Percentiles rank a stretch among this genome's conserved stretches.
Evolutionary conservation across 2,888 invertebrate genomes (phyloP).

Genomic region (Rhaphigaster nebulosa): DNA sequence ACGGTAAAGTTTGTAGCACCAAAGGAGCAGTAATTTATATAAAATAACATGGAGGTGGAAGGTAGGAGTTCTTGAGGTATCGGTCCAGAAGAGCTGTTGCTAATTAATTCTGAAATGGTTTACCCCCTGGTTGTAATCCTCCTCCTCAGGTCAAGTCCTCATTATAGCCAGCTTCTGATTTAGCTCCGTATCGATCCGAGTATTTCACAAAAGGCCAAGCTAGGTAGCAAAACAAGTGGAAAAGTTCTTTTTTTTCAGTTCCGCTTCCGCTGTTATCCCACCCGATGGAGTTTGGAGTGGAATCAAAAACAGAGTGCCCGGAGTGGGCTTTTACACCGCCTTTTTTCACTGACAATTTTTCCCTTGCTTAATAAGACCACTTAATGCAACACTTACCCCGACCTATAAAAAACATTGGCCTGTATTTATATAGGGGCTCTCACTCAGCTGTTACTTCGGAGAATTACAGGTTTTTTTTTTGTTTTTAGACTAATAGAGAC

Average conservation of each 20-base stretch:
- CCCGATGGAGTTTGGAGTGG: slow-evolving; percentile 36
- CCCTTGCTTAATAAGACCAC: slow-evolving; percentile 33
- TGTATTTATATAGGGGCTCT: not conserved
- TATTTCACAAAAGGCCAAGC: not conserved
- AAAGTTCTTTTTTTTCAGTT: slow-evolving; percentile 26
- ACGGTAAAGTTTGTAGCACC: not conserved
- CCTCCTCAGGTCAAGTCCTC: not conserved
- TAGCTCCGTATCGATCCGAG: not conserved
- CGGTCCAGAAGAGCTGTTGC: not conserved
- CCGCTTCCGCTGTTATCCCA: slow-evolving; percentile 24
- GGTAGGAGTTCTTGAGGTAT: not conserved
- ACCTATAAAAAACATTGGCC: not conserved
- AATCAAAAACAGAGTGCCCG: slow-evolving; percentile 30
- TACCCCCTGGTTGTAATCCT: not conserved
- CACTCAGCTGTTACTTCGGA: not conserved
- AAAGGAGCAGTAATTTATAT: not conserved
- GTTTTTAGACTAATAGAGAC: not conserved
- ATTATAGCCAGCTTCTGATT: not conserved
- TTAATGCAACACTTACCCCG: not conserved
- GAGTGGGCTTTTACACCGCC: not conserved
- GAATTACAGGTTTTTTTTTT: not conserved
- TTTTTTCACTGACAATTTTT: slow-evolving; percentile 21
- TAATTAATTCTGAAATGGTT: slow-evolving; percentile 19
- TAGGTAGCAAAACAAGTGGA: slow-evolving; percentile 25
- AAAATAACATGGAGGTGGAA: slow-evolving; percentile 14